Conservation (phyloP, 2,888 invertebrate genomes). For the Yponomeuta evonymella region DNA sequence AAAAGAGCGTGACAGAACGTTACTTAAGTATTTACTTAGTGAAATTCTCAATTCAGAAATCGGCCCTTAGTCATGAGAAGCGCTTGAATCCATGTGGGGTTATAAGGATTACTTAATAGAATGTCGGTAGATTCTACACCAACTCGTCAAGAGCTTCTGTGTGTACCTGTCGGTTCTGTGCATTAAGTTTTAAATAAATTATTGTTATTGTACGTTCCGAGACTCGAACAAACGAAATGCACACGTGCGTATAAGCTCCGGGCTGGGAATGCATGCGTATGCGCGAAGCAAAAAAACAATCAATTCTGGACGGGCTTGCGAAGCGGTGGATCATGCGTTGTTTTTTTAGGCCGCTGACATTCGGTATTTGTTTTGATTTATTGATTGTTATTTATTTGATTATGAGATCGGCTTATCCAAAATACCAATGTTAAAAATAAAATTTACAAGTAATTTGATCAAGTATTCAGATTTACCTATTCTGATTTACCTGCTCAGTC, state of each 20-base stretch:
- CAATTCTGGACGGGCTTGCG: background rate
- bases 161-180: background rate
- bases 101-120: too few species aligned
- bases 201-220: conserved; percentile 16
- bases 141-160: background rate
- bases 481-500: too few species aligned
- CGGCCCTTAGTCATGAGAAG: too few species aligned
- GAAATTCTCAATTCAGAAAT: too few species aligned
- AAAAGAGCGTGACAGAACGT: too few species aligned
- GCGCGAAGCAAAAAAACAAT: conserved; percentile 10
- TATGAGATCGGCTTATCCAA: too few species aligned
- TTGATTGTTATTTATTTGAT: background rate
- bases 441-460: background rate
- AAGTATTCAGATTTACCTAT: background rate
- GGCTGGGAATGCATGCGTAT: conserved; percentile 14
- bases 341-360: conserved; percentile 7
- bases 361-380: conserved; percentile 13
- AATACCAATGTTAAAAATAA: background rate
- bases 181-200: conserved; percentile 16
- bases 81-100: too few species aligned
- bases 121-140: too few species aligned
- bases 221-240: conserved; percentile 14
- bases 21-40: too few species aligned
- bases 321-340: conserved; percentile 6
- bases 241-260: conserved; percentile 16